phyloP scores from a whole-genome alignment of 2,888 invertebrate genomes.

The Morinoia aosen region DNA sequence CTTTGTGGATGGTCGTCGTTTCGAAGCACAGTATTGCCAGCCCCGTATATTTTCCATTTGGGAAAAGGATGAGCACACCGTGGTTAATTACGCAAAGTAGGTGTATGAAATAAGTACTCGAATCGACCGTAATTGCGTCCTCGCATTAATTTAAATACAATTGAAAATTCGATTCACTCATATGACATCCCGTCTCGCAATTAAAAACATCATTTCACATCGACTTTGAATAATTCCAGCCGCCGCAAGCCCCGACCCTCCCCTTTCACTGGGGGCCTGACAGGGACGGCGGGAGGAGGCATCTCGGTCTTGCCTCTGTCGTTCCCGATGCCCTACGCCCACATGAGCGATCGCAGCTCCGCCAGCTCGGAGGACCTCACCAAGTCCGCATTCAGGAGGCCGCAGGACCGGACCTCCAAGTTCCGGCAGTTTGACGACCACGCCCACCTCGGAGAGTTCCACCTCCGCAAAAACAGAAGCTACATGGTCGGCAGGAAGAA shows the following conservation, averaged over 20 bases:
- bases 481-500: constrained; percentile 33
- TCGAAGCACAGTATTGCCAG: too few species aligned
- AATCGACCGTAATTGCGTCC: too few species aligned
- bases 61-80: too few species aligned
- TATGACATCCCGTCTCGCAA: too few species aligned
- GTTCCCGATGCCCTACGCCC: constrained; percentile 63
- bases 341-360: constrained; percentile 67
- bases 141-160: too few species aligned
- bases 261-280: constrained; percentile 25
- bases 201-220: too few species aligned
- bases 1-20: too few species aligned
- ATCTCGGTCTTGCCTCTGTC: constrained; percentile 65
- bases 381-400: constrained; percentile 45
- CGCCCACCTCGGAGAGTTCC: constrained; percentile 54
- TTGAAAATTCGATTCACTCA: too few species aligned
- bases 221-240: neutral
- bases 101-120: too few species aligned
- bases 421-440: constrained; percentile 54
- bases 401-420: constrained; percentile 56
- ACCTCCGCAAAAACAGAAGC: constrained; percentile 36
- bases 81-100: too few species aligned
- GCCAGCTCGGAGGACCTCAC: constrained; percentile 60
- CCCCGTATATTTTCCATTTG: too few species aligned
- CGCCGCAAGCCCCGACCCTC: constrained; percentile 53
- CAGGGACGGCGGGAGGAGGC: constrained; percentile 55